A percentile compares a stretch with the other conserved stretches of the same genome.
Conservation (phyloP, 2,888 invertebrate species). For the Gastracanthus pulcherrimus region DNA sequence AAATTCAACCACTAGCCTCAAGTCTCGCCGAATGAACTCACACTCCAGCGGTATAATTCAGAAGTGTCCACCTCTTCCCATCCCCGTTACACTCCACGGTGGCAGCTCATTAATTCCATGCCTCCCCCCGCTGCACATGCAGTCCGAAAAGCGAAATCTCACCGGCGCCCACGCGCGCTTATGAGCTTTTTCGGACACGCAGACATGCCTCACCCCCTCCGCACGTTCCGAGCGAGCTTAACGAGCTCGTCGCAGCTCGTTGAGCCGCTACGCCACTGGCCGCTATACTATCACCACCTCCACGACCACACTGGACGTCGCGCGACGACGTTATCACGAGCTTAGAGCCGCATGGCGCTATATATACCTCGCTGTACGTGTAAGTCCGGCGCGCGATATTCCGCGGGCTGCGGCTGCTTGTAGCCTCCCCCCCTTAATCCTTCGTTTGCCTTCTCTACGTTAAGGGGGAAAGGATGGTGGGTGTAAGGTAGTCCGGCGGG, state of each 20-base stretch:
- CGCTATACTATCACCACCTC: too few relatives aligned
- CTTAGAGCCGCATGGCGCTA: too few relatives aligned
- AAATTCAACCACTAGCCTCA: neutral
- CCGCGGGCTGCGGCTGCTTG: too few relatives aligned
- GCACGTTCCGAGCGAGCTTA: neutral
- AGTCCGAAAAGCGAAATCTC: neutral
- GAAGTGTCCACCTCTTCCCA: too few relatives aligned
- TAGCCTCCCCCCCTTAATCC: neutral
- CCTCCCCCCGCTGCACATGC: neutral
- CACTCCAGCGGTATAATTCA: too few relatives aligned
- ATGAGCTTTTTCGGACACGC: neutral
- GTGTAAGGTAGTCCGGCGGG: too few relatives aligned
- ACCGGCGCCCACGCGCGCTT: neutral
- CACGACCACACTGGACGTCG: neutral
- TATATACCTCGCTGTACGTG: too few relatives aligned
- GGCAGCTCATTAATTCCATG: neutral
- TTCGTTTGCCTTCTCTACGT: neutral
- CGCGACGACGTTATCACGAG: neutral
- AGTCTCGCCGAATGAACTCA: too few relatives aligned
- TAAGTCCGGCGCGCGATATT: too few relatives aligned
- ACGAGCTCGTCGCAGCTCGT: slow-evolving; percentile 1
- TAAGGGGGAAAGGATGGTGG: too few relatives aligned
- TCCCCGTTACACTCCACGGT: neutral
- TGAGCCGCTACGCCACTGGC: too few relatives aligned
- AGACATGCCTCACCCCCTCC: too few relatives aligned